phyloP scores from a whole-genome alignment of 2,888 invertebrate species.

The Geophilus truncorum region DNA sequence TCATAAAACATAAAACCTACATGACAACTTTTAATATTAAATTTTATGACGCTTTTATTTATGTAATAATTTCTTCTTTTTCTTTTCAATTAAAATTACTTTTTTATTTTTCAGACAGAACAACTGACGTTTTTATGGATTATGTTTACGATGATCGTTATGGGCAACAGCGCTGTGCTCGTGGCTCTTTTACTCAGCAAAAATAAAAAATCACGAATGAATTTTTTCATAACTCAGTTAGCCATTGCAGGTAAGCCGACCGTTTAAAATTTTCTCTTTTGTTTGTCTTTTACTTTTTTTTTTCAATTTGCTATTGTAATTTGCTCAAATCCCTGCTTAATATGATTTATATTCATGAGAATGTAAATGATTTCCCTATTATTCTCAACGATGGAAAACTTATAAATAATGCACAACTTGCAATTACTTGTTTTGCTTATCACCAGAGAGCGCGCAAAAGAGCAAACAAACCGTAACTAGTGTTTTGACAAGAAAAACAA shows the following conservation, averaged over 20 bases:
- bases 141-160: conserved; percentile 75
- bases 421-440: background rate
- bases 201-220: conserved; percentile 84
- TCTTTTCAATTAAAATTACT: too few relatives aligned
- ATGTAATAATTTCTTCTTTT: conserved; percentile 31
- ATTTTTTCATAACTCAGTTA: conserved; percentile 89
- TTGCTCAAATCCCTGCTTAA: background rate
- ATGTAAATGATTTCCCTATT: background rate
- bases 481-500: background rate
- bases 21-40: background rate
- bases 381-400: background rate
- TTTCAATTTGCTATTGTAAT: background rate
- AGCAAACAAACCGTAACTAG: background rate
- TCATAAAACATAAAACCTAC: background rate
- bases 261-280: background rate
- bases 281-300: background rate
- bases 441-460: background rate
- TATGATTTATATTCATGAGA: background rate
- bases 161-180: conserved; percentile 82
- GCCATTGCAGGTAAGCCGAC: conserved; percentile 74
- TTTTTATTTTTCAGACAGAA: conserved; percentile 70
- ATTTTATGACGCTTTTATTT: background rate
- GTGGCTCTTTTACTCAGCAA: conserved; percentile 75
- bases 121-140: conserved; percentile 83
- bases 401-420: background rate